Conservation (phyloP, 1,140 invertebrate species). For the Caenorhabditis inopinata region DNA sequence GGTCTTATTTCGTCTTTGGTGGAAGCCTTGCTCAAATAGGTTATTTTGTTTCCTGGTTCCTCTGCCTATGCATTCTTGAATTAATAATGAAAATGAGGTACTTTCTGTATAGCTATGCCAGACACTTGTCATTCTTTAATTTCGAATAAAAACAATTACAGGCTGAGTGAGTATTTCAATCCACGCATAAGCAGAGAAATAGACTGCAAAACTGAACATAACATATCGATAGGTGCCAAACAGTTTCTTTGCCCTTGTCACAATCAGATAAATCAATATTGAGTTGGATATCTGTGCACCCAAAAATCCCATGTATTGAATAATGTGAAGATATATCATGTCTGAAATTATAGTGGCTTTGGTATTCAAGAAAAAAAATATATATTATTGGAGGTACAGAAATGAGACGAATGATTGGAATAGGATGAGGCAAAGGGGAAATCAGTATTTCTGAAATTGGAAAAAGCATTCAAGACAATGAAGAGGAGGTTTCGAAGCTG, state of each 20-base stretch:
- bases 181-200: neutral
- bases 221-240: slow-evolving; percentile 24
- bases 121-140: no score
- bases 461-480: no score
- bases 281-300: neutral
- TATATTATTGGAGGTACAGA: no score
- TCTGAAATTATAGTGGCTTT: neutral
- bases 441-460: no score
- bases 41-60: no score
- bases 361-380: neutral
- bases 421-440: no score
- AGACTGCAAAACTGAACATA: slow-evolving; percentile 10
- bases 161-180: neutral
- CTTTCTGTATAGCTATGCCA: no score
- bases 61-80: no score
- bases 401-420: neutral
- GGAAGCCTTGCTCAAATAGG: no score
- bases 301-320: neutral
- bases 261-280: slow-evolving; percentile 2
- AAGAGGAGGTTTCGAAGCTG: no score
- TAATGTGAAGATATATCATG: neutral
- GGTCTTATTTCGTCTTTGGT: no score
- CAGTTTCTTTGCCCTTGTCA: slow-evolving; percentile 1
- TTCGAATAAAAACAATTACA: neutral
- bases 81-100: no score